Evolutionary conservation across 2,797 vertebrate genomes (phyloP), one percentile per base, ranked within the genome.

Genomic region (Falco novaeseelandiae): DNA sequence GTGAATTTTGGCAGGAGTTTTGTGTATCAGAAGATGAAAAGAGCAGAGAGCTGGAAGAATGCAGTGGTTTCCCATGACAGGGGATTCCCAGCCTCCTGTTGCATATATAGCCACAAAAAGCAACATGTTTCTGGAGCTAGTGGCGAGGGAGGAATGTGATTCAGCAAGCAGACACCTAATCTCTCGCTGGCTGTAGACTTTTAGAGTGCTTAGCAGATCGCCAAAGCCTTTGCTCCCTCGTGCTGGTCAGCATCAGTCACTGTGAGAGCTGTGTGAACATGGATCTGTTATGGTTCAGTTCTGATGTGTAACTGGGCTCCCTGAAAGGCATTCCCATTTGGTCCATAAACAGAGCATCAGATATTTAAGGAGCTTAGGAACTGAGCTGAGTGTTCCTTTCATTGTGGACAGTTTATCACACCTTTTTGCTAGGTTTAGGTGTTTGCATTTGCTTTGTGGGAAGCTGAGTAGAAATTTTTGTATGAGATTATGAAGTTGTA

Each of bases 191-290:
- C 54, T 46, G 12, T 30, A 54, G 54, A 9, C 23, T 83, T 55
- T 17, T 22, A 48, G 46, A n/a, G 44, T 0, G 1, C 17, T 61
- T 62, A 25, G 7, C 18, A 36, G 38, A 6, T 65, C 0, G 0
- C 46, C n/a, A 3, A 0, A 10, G 19, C 25, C 80, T 80, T 55
- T 78, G 49, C n/a, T 77, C 14, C 25, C 54, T 58, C 1, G 0
- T 36, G 38, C 15, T 61, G 54, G 30, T 69, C 42, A 73, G 40
- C 58, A 67, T 49, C 51, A 59, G 22, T 72, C 42, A 19, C n/a
- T 49, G 54, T 0, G 22, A 66, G 63, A 83, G 25, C 29, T 62
- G 36, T 34, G 27, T 44, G 63, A 34, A 18, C 4, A 5, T 4
- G 5, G 27, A 29, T 84, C 34, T 61, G 17, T 48, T 46, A 38